Conservation (phyloP, 1,140 invertebrate species). For the Dendroctonus ponderosae region DNA sequence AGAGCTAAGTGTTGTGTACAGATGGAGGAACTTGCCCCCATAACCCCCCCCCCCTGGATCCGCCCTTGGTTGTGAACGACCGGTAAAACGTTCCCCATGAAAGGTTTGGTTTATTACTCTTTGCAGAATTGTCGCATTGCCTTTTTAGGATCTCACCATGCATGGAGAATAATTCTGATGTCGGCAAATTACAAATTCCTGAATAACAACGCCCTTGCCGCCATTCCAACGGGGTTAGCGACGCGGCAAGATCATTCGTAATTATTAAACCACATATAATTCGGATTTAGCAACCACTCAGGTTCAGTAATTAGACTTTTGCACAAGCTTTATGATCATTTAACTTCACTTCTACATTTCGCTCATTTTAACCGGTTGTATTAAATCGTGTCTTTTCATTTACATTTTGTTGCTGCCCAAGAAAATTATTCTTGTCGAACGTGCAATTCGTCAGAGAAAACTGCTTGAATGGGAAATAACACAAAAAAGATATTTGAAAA, state of each 20-base stretch:
- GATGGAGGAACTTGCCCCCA: too few relatives aligned
- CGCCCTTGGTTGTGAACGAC: too few relatives aligned
- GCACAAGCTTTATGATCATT: neutral
- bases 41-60: too few relatives aligned
- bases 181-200: conserved; percentile 13
- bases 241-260: conserved; percentile 40
- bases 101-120: conserved; percentile 1
- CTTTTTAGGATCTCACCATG: conserved; percentile 3
- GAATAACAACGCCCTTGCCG: conserved; percentile 31
- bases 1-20: too few relatives aligned
- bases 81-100: neutral
- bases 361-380: too few relatives aligned
- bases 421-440: conserved; percentile 1
- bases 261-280: conserved; percentile 40
- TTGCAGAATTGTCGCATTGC: neutral
- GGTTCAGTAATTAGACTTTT: conserved; percentile 3
- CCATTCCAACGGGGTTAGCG: conserved; percentile 39
- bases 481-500: too few relatives aligned
- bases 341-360: neutral
- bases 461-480: too few relatives aligned
- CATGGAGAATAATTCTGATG: conserved; percentile 7
- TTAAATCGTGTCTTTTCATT: too few relatives aligned
- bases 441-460: too few relatives aligned
- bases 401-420: too few relatives aligned
- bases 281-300: conserved; percentile 27